A percentile compares a stretch with the other conserved stretches of the same genome.
These are phyloP conservation scores for Anser cygnoides DNA, from an alignment of 2,113 vertebrate species.

Conservation along the genomic window DNA sequence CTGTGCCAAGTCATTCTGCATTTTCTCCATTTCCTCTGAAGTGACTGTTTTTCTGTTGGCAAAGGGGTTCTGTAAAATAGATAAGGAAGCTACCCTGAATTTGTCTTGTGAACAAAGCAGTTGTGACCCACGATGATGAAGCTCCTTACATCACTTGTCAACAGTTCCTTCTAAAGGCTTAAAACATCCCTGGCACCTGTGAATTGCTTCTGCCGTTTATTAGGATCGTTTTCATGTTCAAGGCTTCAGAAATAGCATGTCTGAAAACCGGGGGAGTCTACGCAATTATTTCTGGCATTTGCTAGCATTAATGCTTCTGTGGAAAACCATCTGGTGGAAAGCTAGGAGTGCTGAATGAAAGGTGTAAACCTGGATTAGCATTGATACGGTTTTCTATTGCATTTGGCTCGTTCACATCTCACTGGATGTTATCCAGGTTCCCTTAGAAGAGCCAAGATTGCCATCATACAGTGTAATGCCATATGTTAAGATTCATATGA, in stretches of 20 bases:
- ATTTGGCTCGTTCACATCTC: slow-evolving; percentile 76
- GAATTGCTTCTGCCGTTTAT: slow-evolving; percentile 8
- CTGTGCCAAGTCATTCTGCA: background rate
- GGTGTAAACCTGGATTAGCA: slow-evolving; percentile 81
- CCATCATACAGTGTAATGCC: slow-evolving; percentile 76
- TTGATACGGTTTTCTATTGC: slow-evolving; percentile 75
- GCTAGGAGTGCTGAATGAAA: slow-evolving; percentile 75
- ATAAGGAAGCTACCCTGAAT: background rate
- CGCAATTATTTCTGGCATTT: slow-evolving; percentile 71
- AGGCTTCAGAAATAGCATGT: slow-evolving; percentile 46
- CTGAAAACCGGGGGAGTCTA: slow-evolving; percentile 63
- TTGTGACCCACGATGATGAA: background rate
- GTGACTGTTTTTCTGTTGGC: background rate
- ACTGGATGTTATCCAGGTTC: slow-evolving; percentile 80
- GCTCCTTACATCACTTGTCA: background rate
- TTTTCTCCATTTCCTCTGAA: background rate
- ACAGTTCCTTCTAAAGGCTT: slow-evolving; percentile 3
- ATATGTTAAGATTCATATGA: slow-evolving; percentile 84
- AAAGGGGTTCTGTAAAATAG: background rate
- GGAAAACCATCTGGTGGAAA: slow-evolving; percentile 77
- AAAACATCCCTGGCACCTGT: background rate
- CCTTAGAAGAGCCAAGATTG: slow-evolving; percentile 77
- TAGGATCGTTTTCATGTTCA: slow-evolving; percentile 10
- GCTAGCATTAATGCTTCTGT: slow-evolving; percentile 66
- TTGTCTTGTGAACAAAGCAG: background rate